Evolutionary conservation across 1,140 invertebrate genomes (phyloP), one percentile per base, ranked within the genome.

Genomic region (Pseudomyrmex pallidus): DNA sequence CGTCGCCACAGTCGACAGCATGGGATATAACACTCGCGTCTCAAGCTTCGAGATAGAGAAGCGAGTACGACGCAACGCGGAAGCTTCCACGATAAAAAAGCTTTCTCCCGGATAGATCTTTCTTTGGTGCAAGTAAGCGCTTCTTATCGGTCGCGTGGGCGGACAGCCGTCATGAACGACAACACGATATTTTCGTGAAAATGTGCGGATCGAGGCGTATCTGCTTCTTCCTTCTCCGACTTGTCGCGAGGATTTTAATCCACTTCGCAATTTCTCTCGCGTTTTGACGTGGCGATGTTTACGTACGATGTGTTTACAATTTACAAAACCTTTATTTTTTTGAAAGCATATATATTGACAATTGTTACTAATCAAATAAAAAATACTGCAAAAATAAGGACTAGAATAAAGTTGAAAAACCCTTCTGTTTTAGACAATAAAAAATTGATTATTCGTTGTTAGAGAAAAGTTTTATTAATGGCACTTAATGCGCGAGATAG

Each of bases 51-150:
- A 78, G 67, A 73, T 50, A 25, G 20, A 46, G 70, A 76, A 52
- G 64, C 68, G 74, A 82, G 44, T 62, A 59, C 35, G 35, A 35
- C 44, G 72, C 61, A 61, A 35, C 15, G 72, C 20, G 56, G 63
- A 73, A 72, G 46, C 74, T 67, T 50, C 17, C 22, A 64, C 50
- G 15, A 46, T 85, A 89, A 89, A 88, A 89, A 89, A 89, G 85
- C 88, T 89, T 83, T 89, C 73, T 82, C 59, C 50, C 54, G 74
- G 85, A 89, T 89, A 89, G 77, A 46, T 87, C 76, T 78, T 84
- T 9, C 46, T 22, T 35, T 48, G 63, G n/a, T 35, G 84, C 64
- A 85, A 88, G 74, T 77, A 89, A 89, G 85, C 70, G 87, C 70
- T 82, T 88, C 59, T 82, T 62, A 82, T 86, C 78, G 84, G 67